A percentile compares a stretch with the other conserved stretches of the same genome.
Conservation (phyloP, 2,797 vertebrate genomes). For the Centropyge bicolor region DNA sequence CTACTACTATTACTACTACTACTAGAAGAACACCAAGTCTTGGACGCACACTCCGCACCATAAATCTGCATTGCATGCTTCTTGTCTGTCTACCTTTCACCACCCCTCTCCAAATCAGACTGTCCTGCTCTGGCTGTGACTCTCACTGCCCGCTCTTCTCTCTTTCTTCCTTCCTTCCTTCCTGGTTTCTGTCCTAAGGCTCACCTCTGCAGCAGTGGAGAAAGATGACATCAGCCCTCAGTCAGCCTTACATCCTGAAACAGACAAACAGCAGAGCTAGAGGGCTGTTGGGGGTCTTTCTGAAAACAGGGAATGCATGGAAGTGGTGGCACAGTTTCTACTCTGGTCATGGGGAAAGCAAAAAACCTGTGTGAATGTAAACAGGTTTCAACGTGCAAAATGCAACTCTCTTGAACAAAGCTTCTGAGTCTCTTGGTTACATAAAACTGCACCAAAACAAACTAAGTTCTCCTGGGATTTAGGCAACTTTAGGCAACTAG, state of each 20-base stretch:
- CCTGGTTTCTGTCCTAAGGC: constrained; percentile 73
- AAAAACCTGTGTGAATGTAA: constrained; percentile 21
- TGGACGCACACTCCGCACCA: constrained; percentile 48
- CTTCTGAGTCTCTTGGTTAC: not conserved
- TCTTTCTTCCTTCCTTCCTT: constrained; percentile 59
- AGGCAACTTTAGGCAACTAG: constrained; percentile 7
- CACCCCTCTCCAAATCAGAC: constrained; percentile 60
- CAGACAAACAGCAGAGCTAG: constrained; percentile 64
- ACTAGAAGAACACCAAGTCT: constrained; percentile 41
- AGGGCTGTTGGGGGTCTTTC: constrained; percentile 53
- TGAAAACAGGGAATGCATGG: constrained; percentile 31
- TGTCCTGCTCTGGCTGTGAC: constrained; percentile 48
- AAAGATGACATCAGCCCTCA: constrained; percentile 80
- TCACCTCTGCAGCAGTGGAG: constrained; percentile 82
- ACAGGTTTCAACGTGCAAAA: constrained; percentile 16
- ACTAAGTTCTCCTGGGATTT: not conserved
- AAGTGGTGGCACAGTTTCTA: not conserved
- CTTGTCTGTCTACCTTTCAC: constrained; percentile 66
- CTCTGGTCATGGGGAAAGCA: constrained; percentile 8
- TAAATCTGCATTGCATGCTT: constrained; percentile 74
- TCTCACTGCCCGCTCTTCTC: constrained; percentile 40
- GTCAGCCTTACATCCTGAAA: constrained; percentile 76
- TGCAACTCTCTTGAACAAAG: not conserved
- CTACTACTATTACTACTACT: constrained; percentile 26
- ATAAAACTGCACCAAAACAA: constrained; percentile 3